Evolutionary conservation across 2,797 vertebrate species (phyloP).

Genomic region (Sitta carolinensis): DNA sequence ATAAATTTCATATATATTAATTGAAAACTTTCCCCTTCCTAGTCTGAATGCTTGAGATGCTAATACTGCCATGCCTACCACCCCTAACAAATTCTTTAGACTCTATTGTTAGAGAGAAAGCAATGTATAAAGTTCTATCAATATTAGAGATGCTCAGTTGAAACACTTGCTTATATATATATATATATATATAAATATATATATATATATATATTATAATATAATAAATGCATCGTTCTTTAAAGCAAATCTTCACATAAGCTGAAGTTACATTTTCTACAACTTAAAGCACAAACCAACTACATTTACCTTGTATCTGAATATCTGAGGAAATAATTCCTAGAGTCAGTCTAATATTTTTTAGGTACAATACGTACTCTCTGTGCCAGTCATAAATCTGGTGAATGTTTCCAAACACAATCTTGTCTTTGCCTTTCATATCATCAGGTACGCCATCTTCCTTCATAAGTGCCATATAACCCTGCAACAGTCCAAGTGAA

Average conservation of each 20-base stretch:
- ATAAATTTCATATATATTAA: background rate
- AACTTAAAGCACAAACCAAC: background rate
- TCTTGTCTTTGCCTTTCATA: constrained; percentile 98
- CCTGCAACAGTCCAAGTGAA: constrained; percentile 76
- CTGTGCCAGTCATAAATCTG: constrained; percentile 98
- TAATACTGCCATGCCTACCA: background rate
- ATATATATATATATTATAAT: too few species aligned
- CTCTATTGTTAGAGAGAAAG: background rate
- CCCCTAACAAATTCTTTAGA: background rate
- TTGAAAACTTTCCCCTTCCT: background rate
- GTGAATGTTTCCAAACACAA: constrained; percentile 97
- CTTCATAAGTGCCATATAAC: constrained; percentile 96
- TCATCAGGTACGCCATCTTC: constrained; percentile 96
- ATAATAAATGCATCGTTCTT: background rate
- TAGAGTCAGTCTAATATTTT: background rate
- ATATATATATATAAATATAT: too few species aligned
- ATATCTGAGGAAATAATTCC: background rate
- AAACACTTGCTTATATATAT: background rate
- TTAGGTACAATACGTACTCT: constrained; percentile 82
- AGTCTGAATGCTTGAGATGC: background rate
- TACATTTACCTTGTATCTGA: background rate
- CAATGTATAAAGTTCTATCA: background rate
- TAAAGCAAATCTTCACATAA: background rate
- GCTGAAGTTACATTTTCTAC: background rate
- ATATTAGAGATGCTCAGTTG: background rate